These are phyloP conservation scores for Lordiphosa clarofinis DNA, from an alignment of 1,140 invertebrate genomes.

Conservation along the genomic window DNA sequence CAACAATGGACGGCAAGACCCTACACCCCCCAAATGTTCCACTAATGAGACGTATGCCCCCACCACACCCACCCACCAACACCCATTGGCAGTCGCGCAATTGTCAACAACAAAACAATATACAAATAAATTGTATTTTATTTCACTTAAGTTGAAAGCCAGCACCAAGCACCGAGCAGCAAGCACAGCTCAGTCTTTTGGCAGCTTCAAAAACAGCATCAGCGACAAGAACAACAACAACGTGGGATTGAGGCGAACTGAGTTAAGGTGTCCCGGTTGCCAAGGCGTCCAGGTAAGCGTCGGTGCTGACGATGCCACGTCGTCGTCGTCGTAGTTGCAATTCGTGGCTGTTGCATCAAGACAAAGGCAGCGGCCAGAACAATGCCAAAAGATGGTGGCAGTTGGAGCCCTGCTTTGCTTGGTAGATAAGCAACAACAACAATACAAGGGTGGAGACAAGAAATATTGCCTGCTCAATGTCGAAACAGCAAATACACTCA, in stretches of 20 bases:
- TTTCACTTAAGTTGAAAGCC: conserved; percentile 62
- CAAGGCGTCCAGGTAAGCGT: conserved; percentile 44
- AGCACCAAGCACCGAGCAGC: conserved; percentile 15
- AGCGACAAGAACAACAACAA: not conserved
- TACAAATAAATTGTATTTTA: conserved; percentile 68
- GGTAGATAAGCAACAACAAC: conserved; percentile 28
- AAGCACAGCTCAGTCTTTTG: conserved; percentile 37
- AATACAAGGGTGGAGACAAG: conserved; percentile 11
- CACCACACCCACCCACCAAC: conserved; percentile 13
- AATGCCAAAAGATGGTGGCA: conserved; percentile 31
- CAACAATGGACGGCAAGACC: conserved; percentile 26
- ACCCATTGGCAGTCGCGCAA: conserved; percentile 22
- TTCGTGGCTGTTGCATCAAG: conserved; percentile 52
- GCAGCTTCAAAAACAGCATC: conserved; percentile 17
- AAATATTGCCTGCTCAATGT: no score
- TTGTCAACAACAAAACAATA: conserved; percentile 66
- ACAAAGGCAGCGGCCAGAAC: conserved; percentile 42
- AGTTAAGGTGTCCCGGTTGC: conserved; percentile 1
- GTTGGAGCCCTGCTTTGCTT: conserved; percentile 6
- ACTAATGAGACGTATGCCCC: conserved; percentile 40
- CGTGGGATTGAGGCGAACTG: not conserved
- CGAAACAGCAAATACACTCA: conserved; percentile 6
- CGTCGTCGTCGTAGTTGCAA: conserved; percentile 38
- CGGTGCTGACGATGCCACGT: conserved; percentile 40
- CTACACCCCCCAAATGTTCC: conserved; percentile 35